Base-by-base conservation (phyloP, 2,113 vertebrate species). In the Onychostruthus taczanowskii region DNA sequence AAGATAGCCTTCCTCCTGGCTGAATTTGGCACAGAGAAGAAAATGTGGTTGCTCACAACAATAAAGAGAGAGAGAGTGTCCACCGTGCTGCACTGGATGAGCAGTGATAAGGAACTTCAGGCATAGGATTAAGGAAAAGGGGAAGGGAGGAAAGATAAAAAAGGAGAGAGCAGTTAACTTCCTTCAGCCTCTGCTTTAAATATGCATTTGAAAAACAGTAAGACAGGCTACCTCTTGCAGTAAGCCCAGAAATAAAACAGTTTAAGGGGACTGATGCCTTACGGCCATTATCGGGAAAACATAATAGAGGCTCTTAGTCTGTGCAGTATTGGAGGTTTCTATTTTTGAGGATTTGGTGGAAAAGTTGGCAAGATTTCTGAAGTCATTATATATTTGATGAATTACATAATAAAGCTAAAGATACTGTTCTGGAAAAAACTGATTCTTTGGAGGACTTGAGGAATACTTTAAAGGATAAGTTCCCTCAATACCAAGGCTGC, bases 121-220 rank as follows among this genome's bases (percentile, higher is more conserved):
- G 16, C 3, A 14, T 0, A 61, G 10, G 26, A 77, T 1, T 12
- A 33, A n/a, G 15, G 41, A 43, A 79, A 64, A 74, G 31, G 9
- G 28, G n/a, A 85, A 81, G 11, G 24, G 7, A 62, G 3, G 31
- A 80, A 72, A 50, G 17, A 73, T 13, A 18, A 55, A 67, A 82
- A 53, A n/a, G 12, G 12, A 1, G 1, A 58, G 5, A 80, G 13
- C 3, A 3, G 12, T 1, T 68, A 30, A 26, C 13, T 59, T 52
- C 16, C 62, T 44, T 59, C 28, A 63, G 17, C 35, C 9, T 77
- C 31, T 44, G 10, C 53, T 43, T 80, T 90, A 73, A 41, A 49
- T 53, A 44, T 13, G 5, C 16, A 4, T 24, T 52, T 87, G 30
- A 41, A 64, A 73, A 91, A 56, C 33, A 20, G 8, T n/a, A 46